Evolutionary conservation across 2,888 invertebrate species (phyloP).

Genomic region (Tuta absoluta): DNA sequence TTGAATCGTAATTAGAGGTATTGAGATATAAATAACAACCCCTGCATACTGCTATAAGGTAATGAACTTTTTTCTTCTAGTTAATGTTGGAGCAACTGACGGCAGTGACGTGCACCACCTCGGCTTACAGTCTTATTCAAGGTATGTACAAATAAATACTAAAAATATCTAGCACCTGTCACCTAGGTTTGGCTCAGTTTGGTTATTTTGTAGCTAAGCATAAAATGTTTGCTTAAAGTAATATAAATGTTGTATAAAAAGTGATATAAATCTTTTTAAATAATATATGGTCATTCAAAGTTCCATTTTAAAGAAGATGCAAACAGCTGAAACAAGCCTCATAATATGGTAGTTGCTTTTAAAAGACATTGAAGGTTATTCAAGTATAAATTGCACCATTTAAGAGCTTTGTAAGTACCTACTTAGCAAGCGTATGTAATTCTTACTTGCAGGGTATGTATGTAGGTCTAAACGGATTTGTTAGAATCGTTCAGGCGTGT

Average conservation of each 20-base stretch:
- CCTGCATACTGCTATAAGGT: neutral
- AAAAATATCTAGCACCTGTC: neutral
- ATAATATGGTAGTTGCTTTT: no score
- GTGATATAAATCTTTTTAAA: neutral
- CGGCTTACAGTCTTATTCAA: constrained; percentile 47
- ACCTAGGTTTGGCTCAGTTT: constrained; percentile 9
- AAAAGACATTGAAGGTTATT: neutral
- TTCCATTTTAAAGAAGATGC: neutral
- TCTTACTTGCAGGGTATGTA: neutral
- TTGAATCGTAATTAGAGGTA: neutral
- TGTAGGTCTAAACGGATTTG: neutral
- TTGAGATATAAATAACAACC: neutral
- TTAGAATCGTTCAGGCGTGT: neutral
- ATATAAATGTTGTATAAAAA: no score
- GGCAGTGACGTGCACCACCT: constrained; percentile 45
- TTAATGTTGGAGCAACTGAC: constrained; percentile 65
- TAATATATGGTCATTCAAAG: neutral
- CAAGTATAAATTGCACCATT: neutral
- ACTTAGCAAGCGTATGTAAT: neutral
- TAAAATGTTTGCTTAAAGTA: no score
- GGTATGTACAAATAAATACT: constrained; percentile 45
- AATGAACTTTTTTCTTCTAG: constrained; percentile 48
- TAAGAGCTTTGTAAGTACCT: neutral
- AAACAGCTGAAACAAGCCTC: neutral
- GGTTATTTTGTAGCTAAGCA: no score